Evolutionary conservation across 35 echinoderm and acorn worm species (phyloP).

Genomic region (Ptychodera flava): DNA sequence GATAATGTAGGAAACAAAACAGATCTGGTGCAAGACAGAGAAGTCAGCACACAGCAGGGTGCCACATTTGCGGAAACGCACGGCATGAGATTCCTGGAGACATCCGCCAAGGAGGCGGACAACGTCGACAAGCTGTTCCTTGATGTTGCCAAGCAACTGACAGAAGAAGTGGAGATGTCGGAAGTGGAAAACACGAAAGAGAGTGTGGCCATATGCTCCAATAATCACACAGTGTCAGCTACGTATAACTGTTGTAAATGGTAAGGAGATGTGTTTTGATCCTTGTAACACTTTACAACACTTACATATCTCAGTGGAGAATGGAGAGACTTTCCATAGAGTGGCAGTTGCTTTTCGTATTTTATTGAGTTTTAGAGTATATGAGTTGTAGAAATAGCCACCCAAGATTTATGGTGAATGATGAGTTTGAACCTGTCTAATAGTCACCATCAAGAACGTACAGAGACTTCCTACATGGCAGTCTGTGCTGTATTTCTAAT

Average conservation of each 20-base stretch:
- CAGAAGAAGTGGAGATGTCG: constrained; percentile 73
- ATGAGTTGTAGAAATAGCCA: too few relatives aligned
- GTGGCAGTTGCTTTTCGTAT: too few relatives aligned
- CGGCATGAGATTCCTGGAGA: constrained; percentile 80
- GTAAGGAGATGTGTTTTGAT: not conserved
- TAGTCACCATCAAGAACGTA: too few relatives aligned
- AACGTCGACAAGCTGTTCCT: constrained; percentile 93
- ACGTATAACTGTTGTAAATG: not conserved
- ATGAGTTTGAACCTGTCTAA: too few relatives aligned
- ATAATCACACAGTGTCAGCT: not conserved
- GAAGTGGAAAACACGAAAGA: constrained; percentile 62
- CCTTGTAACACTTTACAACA: too few relatives aligned
- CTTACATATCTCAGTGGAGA: too few relatives aligned
- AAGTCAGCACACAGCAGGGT: constrained; percentile 70
- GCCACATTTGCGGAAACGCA: constrained; percentile 69
- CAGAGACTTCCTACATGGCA: too few relatives aligned
- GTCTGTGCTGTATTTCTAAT: too few relatives aligned
- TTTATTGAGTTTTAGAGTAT: too few relatives aligned
- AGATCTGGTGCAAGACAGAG: constrained; percentile 73
- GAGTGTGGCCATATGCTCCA: constrained; percentile 56
- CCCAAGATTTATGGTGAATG: too few relatives aligned
- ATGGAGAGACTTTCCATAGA: too few relatives aligned
- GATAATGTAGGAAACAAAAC: constrained; percentile 82
- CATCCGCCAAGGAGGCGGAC: constrained; percentile 93
- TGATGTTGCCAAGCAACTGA: constrained; percentile 88